Evolutionary conservation across 2,888 invertebrate species (phyloP).

Genomic region (Sturmia bella): DNA sequence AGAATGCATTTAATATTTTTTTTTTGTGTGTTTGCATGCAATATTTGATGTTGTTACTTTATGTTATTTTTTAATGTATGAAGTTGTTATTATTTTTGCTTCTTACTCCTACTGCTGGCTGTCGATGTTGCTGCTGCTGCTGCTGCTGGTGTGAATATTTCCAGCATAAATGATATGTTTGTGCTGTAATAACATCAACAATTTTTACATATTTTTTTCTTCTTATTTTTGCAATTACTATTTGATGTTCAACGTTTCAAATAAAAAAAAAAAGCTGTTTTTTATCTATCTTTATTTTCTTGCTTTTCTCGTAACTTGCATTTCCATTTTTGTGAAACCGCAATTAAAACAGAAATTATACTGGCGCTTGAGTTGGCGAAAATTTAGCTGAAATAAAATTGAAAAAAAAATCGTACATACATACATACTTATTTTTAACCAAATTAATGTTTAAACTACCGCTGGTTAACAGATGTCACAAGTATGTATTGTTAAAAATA

Average conservation of each 20-base stretch:
- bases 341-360: constrained; percentile 39
- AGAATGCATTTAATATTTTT: constrained; percentile 23
- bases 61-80: constrained; percentile 4
- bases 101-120: not conserved
- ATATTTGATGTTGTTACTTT: constrained; percentile 26
- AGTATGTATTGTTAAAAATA: constrained; percentile 29
- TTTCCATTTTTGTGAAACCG: constrained; percentile 15
- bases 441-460: constrained; percentile 31
- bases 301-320: not conserved
- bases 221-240: constrained; percentile 26
- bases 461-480: constrained; percentile 13
- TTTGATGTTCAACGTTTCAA: constrained; percentile 47
- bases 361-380: constrained; percentile 16
- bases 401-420: constrained; percentile 24
- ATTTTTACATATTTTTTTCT: not conserved
- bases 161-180: constrained; percentile 34
- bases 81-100: constrained; percentile 29
- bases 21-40: constrained; percentile 39
- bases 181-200: constrained; percentile 31
- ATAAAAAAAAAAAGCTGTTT: not conserved
- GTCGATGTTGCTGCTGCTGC: too few species aligned
- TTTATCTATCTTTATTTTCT: constrained; percentile 3
- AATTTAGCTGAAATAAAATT: constrained; percentile 17
- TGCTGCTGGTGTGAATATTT: not conserved
- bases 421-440: constrained; percentile 8